A percentile compares a stretch with the other conserved stretches of the same genome.
phyloP scores from a whole-genome alignment of 2,113 vertebrate species.

The Salminus brasiliensis region DNA sequence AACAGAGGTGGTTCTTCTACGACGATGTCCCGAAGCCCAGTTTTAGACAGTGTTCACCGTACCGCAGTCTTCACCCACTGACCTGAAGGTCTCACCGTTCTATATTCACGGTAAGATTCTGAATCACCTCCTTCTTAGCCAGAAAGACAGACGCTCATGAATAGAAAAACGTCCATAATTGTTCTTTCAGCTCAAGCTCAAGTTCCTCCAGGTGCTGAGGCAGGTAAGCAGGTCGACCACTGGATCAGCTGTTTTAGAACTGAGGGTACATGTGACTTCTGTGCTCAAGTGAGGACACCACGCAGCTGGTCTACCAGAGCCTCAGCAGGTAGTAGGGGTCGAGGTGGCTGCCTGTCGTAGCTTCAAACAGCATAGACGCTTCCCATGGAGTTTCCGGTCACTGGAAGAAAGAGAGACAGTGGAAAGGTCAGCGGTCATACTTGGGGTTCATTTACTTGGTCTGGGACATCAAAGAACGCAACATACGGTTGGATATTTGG shows the following conservation, averaged over 20 bases:
- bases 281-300: neutral
- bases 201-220: neutral
- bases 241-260: neutral
- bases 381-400: constrained; percentile 30
- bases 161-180: neutral
- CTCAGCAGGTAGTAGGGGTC: neutral
- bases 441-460: no score
- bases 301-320: neutral
- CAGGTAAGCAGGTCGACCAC: neutral
- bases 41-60: neutral
- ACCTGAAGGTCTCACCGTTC: neutral
- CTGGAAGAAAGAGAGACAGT: constrained; percentile 19
- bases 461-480: no score
- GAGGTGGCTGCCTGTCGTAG: neutral
- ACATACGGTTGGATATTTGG: no score
- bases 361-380: neutral
- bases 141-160: neutral
- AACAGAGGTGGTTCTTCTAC: no score
- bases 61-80: no score
- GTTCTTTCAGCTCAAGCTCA: neutral
- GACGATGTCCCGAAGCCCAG: neutral
- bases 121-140: neutral
- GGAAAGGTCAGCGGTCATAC: neutral
- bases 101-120: neutral
- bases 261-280: neutral